Conservation (phyloP, 2,797 vertebrate species). For the Rhinatrema bivittatum region DNA sequence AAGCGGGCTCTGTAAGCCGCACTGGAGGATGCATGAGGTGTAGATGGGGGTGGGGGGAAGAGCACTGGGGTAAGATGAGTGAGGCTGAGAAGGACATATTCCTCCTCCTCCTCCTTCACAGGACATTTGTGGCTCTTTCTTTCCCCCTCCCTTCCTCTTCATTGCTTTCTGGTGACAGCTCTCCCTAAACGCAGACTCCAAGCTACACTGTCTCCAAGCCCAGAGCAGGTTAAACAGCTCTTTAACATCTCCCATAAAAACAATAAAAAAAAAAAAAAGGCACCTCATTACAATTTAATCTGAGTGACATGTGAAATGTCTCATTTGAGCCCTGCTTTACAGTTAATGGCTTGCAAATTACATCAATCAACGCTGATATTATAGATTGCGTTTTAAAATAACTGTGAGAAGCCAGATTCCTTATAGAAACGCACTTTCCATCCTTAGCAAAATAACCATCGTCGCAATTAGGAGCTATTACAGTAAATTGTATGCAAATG, state of each 20-base stretch:
- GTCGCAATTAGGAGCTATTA: slow-evolving; percentile 4
- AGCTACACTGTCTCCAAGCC: too few relatives aligned
- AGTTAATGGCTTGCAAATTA: slow-evolving; percentile 48
- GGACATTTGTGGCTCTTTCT: slow-evolving; percentile 17
- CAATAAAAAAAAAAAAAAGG: not conserved
- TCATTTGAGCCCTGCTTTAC: slow-evolving; percentile 22
- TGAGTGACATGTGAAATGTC: slow-evolving; percentile 22
- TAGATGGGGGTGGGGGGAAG: too few relatives aligned
- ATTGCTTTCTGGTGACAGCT: too few relatives aligned
- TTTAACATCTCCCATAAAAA: not conserved
- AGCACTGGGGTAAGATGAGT: too few relatives aligned
- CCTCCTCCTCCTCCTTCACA: not conserved
- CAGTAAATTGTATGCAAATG: slow-evolving; percentile 14
- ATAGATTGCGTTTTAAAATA: slow-evolving; percentile 24
- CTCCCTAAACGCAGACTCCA: too few relatives aligned
- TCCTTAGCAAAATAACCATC: slow-evolving; percentile 25
- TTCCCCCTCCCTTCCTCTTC: too few relatives aligned
- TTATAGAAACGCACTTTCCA: slow-evolving; percentile 26
- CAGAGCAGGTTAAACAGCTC: too few relatives aligned
- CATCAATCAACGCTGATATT: slow-evolving; percentile 49
- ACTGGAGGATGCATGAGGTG: too few relatives aligned
- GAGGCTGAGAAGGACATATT: too few relatives aligned
- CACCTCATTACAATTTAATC: not conserved
- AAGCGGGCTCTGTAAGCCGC: too few relatives aligned
- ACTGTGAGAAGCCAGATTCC: slow-evolving; percentile 32